phyloP scores from a whole-genome alignment of 1,140 invertebrate genomes.

The Plutomurus gul region DNA sequence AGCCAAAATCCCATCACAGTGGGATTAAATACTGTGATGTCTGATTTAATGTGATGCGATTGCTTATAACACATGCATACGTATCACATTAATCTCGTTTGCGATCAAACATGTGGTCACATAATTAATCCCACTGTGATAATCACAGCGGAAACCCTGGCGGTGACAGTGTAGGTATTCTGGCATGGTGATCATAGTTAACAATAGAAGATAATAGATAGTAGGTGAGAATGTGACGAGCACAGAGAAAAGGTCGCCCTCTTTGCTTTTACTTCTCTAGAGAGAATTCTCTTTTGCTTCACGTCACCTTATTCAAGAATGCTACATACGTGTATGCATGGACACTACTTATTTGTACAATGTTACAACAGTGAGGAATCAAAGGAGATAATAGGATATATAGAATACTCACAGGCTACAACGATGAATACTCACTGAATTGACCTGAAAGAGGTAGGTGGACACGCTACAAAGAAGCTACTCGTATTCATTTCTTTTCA shows the following conservation, averaged over 20 bases:
- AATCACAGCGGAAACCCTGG: too few relatives aligned
- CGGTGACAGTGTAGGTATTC: not conserved
- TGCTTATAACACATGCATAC: too few relatives aligned
- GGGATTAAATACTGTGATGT: too few relatives aligned
- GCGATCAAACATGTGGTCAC: too few relatives aligned
- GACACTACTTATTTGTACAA: not conserved
- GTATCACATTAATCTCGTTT: too few relatives aligned
- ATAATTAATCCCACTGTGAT: too few relatives aligned
- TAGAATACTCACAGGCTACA: not conserved
- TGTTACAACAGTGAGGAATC: not conserved
- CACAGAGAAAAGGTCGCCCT: not conserved
- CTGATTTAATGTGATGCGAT: too few relatives aligned
- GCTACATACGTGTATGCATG: not conserved
- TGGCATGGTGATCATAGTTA: not conserved
- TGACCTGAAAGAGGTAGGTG: not conserved
- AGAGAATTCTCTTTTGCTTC: not conserved
- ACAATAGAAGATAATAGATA: constrained; percentile 17
- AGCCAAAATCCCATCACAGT: too few relatives aligned
- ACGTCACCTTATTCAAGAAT: not conserved
- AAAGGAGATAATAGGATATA: too few relatives aligned
- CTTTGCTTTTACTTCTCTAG: not conserved
- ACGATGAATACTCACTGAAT: not conserved
- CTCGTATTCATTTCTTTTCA: not conserved
- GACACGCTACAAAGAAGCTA: not conserved
- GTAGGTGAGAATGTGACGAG: not conserved